These are phyloP conservation scores for Tipula lateralis DNA, from an alignment of 2,888 invertebrate genomes.

Conservation along the genomic window DNA sequence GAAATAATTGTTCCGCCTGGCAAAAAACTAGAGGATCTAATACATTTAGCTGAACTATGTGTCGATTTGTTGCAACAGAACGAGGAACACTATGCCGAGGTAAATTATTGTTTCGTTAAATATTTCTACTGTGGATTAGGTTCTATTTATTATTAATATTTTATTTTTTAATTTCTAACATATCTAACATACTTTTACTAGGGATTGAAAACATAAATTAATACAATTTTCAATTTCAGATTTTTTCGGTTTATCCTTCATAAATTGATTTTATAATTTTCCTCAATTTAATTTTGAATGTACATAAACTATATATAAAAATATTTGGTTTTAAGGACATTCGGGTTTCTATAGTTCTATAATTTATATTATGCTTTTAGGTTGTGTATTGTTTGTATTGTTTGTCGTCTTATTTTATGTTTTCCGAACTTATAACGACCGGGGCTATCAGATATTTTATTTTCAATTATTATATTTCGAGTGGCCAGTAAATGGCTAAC, in stretches of 20 bases:
- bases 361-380: neutral
- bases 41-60: conserved; percentile 94
- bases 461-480: too few species aligned
- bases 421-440: neutral
- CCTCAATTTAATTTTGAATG: neutral
- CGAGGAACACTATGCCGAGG: conserved; percentile 99
- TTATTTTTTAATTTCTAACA: conserved; percentile 27
- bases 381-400: neutral
- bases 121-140: neutral
- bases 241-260: neutral
- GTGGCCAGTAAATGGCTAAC: too few species aligned
- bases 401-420: neutral
- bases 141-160: neutral
- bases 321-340: neutral
- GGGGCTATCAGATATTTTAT: neutral
- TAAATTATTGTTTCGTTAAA: conserved; percentile 50
- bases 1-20: conserved; percentile 75
- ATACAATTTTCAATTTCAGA: neutral
- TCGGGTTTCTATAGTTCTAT: neutral
- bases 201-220: neutral
- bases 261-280: neutral
- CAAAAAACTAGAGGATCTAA: conserved; percentile 92
- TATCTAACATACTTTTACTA: neutral
- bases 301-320: neutral
- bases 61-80: conserved; percentile 98